Conservation (phyloP, 1,140 invertebrate genomes). For the Panagrolaimus sp. region DNA sequence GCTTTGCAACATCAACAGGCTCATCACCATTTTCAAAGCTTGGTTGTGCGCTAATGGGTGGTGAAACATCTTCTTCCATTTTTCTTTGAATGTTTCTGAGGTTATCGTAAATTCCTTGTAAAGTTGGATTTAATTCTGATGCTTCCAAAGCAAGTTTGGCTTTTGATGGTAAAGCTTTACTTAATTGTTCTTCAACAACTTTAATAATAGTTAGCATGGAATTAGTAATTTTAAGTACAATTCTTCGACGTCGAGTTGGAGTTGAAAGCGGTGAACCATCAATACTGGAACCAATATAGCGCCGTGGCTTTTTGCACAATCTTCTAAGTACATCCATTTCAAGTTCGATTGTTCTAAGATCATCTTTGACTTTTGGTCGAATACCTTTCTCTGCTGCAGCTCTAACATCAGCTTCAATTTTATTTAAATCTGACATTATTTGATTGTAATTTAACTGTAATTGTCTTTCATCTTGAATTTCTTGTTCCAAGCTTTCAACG, state of each 20-base stretch:
- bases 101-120: constrained; percentile 11
- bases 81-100: not conserved
- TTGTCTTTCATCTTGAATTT: constrained; percentile 2
- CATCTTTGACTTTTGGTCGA: not conserved
- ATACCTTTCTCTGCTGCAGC: not conserved
- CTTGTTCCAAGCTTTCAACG: not conserved
- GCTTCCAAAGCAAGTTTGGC: not conserved
- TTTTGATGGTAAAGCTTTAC: not conserved
- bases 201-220: constrained; percentile 2
- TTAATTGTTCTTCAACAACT: constrained; percentile 12
- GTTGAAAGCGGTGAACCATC: constrained; percentile 2
- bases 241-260: constrained; percentile 3
- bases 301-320: constrained; percentile 1
- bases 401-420: not conserved
- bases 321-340: constrained; percentile 5
- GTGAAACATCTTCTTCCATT: constrained; percentile 5
- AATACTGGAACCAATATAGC: constrained; percentile 6
- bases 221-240: constrained; percentile 8
- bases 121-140: not conserved
- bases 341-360: not conserved
- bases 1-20: not conserved
- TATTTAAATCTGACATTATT: not conserved
- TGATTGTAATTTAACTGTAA: not conserved
- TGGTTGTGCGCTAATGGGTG: constrained; percentile 1
- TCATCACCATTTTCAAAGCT: constrained; percentile 8